Evolutionary conservation across 2,113 vertebrate genomes (phyloP).

Genomic region (Sylvietta virens): DNA sequence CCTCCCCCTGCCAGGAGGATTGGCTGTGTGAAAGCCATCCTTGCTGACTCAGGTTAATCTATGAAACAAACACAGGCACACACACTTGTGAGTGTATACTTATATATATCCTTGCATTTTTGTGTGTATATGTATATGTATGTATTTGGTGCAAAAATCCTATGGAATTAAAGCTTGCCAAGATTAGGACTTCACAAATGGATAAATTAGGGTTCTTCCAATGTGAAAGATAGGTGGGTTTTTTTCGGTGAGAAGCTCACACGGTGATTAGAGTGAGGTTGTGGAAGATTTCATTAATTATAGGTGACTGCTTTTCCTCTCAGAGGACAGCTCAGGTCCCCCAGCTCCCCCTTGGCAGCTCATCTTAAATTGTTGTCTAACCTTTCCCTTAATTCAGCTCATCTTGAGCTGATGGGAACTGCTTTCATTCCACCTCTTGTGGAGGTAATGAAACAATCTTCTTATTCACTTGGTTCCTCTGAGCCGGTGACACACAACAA

Average conservation of each 20-base stretch:
- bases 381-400: constrained; percentile 84
- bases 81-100: neutral
- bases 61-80: neutral
- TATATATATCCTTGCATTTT: neutral
- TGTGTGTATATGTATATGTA: neutral
- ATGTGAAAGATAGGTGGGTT: neutral
- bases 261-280: constrained; percentile 76
- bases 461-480: constrained; percentile 82
- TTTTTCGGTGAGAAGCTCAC: constrained; percentile 61
- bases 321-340: constrained; percentile 72
- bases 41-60: neutral
- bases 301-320: constrained; percentile 80
- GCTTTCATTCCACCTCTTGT: constrained; percentile 86
- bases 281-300: constrained; percentile 82
- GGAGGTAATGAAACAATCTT: constrained; percentile 89
- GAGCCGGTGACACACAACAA: constrained; percentile 80
- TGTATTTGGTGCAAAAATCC: neutral
- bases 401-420: constrained; percentile 88
- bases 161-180: neutral
- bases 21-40: neutral
- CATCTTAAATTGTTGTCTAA: constrained; percentile 80
- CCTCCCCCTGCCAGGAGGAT: accelerated
- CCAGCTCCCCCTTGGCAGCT: constrained; percentile 55
- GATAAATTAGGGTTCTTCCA: constrained; percentile 41
- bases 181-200: neutral